These are phyloP conservation scores for Cecropterus lyciades DNA, from an alignment of 1,140 invertebrate genomes.

Conservation along the genomic window DNA sequence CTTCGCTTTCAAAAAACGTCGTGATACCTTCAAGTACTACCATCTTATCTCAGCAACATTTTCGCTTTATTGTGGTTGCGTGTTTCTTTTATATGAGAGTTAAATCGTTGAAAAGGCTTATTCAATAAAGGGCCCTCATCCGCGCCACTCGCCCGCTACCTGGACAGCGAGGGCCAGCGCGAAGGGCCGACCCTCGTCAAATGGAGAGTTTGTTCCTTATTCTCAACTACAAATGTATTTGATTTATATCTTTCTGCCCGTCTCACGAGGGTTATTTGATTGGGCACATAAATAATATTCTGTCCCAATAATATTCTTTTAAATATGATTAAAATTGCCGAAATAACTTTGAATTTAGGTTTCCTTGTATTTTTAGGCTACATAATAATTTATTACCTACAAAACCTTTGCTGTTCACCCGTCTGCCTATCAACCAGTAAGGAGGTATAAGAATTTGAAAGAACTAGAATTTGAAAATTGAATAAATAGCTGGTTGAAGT, in stretches of 20 bases:
- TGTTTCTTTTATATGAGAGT: constrained; percentile 8
- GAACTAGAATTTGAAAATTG: too few relatives aligned
- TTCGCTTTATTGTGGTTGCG: not conserved
- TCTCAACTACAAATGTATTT: constrained; percentile 27
- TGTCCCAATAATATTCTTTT: not conserved
- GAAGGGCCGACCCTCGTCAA: constrained; percentile 20
- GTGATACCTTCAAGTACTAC: too few relatives aligned
- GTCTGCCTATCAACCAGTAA: too few relatives aligned
- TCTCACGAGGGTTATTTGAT: not conserved
- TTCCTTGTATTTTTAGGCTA: not conserved
- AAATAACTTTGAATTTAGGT: not conserved
- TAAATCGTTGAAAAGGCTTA: constrained; percentile 23
- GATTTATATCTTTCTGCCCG: constrained; percentile 16
- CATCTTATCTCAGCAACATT: not conserved
- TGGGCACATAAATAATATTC: constrained; percentile 6
- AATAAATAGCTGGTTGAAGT: too few relatives aligned
- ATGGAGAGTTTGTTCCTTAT: constrained; percentile 22
- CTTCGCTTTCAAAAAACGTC: too few relatives aligned
- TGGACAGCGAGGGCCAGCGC: constrained; percentile 1
- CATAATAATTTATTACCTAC: too few relatives aligned
- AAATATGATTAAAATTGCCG: not conserved
- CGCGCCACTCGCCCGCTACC: constrained; percentile 3
- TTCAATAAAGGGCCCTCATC: constrained; percentile 14
- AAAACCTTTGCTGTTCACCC: too few relatives aligned
- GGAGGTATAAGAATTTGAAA: too few relatives aligned